Evolutionary conservation across 2,113 vertebrate genomes (phyloP), one percentile per base, ranked within the genome.

Genomic region (Abramis brama): DNA sequence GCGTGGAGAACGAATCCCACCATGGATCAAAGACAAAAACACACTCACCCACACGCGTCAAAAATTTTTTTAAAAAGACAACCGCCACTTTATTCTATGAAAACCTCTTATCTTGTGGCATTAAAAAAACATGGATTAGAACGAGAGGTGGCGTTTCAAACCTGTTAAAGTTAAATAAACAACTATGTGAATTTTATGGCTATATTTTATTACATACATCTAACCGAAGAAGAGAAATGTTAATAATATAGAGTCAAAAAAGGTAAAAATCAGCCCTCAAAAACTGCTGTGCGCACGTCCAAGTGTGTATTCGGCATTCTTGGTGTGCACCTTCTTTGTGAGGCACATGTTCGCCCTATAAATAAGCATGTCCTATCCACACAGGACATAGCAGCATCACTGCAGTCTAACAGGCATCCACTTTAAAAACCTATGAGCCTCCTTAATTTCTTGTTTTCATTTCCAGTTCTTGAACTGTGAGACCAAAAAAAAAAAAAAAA

Each of bases 331-430:
- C 57, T 78, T 68, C 83, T 82, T 73, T 86, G 10, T 78, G 39
- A 87, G 78, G 75, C 87, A 86, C 86, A 88, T 66, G 83, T 64
- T 86, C 43, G 39, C 66, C 62, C 85, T 75, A 84, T 86, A 87
- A 85, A 88, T 79, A 85, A 87, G 62, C 9, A 7, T 82, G 47
- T 82, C 83, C 70, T 39, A 74, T 52, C 86, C 30, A 39, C 39
- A 75, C 80, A 60, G 76, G 82, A 75, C 30, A 73, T 85, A 87
- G 68, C 74, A 86, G 77, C 73, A 43, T 86, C 50, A 70, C 89
- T 82, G 86, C 85, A 88, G 85, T 78, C 75, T 80, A 73, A 68
- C 8, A 13, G 17, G 64, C 85, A 30, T 33, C 52, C 71, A 13
- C 52, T 36, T 79, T 10, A 12, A 78, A 68, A n/a, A 17, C 25